Evolutionary conservation across 2,113 vertebrate genomes (phyloP).

Genomic region (Artemisiospiza belli): DNA sequence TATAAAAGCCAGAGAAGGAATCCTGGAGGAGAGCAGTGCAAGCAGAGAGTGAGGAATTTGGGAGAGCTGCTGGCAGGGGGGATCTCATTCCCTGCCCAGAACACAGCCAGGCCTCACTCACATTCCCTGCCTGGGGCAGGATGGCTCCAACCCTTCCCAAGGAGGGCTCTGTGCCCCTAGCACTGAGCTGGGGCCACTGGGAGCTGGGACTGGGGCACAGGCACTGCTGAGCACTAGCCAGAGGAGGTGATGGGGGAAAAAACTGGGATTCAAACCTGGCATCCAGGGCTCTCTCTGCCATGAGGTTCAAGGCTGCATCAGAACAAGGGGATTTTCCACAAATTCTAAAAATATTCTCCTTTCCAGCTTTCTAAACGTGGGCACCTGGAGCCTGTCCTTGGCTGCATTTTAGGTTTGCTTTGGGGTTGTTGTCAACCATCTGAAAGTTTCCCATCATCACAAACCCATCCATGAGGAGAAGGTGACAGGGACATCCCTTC

Average conservation of each 20-base stretch:
- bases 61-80: background rate
- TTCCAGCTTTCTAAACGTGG: background rate
- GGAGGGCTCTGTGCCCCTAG: background rate
- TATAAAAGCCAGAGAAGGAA: background rate
- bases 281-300: background rate
- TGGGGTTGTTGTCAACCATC: background rate
- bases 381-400: background rate
- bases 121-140: background rate
- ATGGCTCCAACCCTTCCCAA: background rate
- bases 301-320: background rate
- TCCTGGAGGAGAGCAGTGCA: background rate
- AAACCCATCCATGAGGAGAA: background rate
- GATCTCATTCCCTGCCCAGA: background rate
- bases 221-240: background rate
- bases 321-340: accelerated
- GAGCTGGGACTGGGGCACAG: background rate
- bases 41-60: background rate
- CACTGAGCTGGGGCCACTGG: background rate
- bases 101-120: background rate
- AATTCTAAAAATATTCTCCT: background rate
- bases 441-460: background rate
- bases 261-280: background rate
- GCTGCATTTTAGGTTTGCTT: background rate
- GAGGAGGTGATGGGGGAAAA: background rate
- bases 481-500: background rate